Evolutionary conservation across 2,888 invertebrate genomes (phyloP), one percentile per base, ranked within the genome.

Genomic region (Pseudococcus longispinus): DNA sequence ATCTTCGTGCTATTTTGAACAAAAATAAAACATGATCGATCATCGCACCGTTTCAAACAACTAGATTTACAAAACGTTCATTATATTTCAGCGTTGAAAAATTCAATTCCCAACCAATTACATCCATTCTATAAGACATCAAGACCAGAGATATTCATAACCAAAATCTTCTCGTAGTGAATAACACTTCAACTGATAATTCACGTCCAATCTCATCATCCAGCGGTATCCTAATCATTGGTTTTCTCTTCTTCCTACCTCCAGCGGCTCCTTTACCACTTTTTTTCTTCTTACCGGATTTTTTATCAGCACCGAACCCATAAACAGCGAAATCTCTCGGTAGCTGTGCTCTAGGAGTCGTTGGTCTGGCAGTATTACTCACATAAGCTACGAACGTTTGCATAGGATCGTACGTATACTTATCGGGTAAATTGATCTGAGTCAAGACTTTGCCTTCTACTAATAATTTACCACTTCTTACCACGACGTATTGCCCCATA

Each of bases 391-490:
- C 26, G 70, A 70, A 70, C 18, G 70, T 70, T 29, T 70, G 70
- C 70, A 80, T 42, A 18, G 77, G 77, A 37, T 80, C 77, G 20
- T 80, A 80, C 8, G 77, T 80, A 9, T 42, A 42, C 23, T 42
- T 80, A 20, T 80, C 77, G 6, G 77, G 77, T 42, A 80, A 29
- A 11, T 42, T 18, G 23, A 80, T 80, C 23, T 80, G 11, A 9
- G 77, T 80, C 77, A 80, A n/a, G 1, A 42, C 42, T 80, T 80
- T 80, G 11, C 77, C 77, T 20, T 80, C 77, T 18, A 80, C 77
- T 15, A 80, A 6, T 80, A 80, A 42, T 80, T 80, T 80, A 42
- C 77, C 77, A 42, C 42, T 80, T 80, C 77, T 80, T 3, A 80
- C 42, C 37, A 80, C 32, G 2, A 80, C 77, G 42, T 80, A 80